These are phyloP conservation scores for Melanotaenia nigrans DNA, from an alignment of 2,797 vertebrate genomes.

Conservation along the genomic window DNA sequence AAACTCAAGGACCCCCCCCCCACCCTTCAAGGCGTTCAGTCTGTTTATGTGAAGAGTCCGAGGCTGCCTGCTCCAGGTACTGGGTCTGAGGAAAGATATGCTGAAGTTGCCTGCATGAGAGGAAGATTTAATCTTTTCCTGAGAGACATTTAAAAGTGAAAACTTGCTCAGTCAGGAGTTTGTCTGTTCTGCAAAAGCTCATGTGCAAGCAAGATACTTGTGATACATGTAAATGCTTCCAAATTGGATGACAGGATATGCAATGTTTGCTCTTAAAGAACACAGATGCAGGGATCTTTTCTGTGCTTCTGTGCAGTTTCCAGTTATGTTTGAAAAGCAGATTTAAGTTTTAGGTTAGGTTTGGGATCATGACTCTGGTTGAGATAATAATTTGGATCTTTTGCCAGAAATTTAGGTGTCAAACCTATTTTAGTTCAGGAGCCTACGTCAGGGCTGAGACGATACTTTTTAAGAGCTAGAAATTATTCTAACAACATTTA, in stretches of 20 bases:
- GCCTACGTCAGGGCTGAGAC: too few species aligned
- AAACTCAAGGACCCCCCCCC: constrained; percentile 29
- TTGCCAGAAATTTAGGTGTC: too few species aligned
- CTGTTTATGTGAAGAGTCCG: constrained; percentile 13
- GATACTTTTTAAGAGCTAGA: too few species aligned
- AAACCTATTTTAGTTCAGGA: too few species aligned
- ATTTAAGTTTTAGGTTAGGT: not conserved
- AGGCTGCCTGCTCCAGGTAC: constrained; percentile 24
- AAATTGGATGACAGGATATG: not conserved
- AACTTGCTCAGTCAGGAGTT: constrained; percentile 5
- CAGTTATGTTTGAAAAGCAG: not conserved
- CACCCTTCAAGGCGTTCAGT: constrained; percentile 18
- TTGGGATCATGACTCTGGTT: too few species aligned
- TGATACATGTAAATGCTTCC: not conserved
- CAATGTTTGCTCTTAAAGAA: not conserved
- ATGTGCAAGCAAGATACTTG: not conserved
- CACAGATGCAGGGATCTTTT: not conserved
- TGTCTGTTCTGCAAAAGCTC: constrained; percentile 1
- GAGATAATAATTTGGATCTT: too few species aligned
- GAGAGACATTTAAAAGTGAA: constrained; percentile 22
- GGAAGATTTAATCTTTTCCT: constrained; percentile 35
- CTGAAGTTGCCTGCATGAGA: not conserved
- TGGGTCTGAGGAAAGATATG: constrained; percentile 22
- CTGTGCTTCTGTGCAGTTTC: not conserved
- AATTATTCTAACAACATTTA: too few species aligned